Evolutionary conservation across 2,797 vertebrate species (phyloP), one percentile per base, ranked within the genome.

Genomic region (Xenentodon cancila): DNA sequence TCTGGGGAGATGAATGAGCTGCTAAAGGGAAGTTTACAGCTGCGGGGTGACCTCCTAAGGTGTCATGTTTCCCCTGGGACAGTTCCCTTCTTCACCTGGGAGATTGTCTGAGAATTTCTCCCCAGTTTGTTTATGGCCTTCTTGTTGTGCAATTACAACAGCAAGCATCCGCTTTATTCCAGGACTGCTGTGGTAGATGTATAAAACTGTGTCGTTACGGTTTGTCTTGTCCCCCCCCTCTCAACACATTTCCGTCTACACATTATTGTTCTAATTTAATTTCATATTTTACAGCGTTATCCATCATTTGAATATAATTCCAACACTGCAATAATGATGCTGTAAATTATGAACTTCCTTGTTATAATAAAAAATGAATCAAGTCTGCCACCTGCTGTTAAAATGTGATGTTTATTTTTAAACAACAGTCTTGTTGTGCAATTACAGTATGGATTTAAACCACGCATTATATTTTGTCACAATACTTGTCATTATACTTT

Each of bases 1-100:
- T 71, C 77, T 58, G 61, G 75, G 73, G 50, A 57, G 64, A 77
- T 55, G 63, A 88, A 89, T 80, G 75, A 54, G 62, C 58, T 37
- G 9, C 46, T 54, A 64, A 70, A 60, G 34, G 69, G 60, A 88
- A 78, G 53, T 55, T 58, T 62, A 57, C 8, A 27, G 44, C 21
- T 56, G 49, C 53, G 27, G 48, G 59, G 22, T 68, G 66, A 78
- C 83, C 76, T 68, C 30, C 73, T 11, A 19, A 77, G 48, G 64
- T 73, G 71, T 51, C 5, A 48, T 70, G 85, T 85, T 13, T 71
- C 74, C 63, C 56, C 47, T 46, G n/a, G 16, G 12, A 61, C 17
- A 55, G 53, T 52, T 68, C 56, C 80, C 60, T 51, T 76, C 56
- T 75, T 85, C 59, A 58, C 56, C 61, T 51, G 2, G 46, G 52